These are phyloP conservation scores for Leuciscus idus DNA, from an alignment of 2,113 vertebrate species.

Conservation along the genomic window DNA sequence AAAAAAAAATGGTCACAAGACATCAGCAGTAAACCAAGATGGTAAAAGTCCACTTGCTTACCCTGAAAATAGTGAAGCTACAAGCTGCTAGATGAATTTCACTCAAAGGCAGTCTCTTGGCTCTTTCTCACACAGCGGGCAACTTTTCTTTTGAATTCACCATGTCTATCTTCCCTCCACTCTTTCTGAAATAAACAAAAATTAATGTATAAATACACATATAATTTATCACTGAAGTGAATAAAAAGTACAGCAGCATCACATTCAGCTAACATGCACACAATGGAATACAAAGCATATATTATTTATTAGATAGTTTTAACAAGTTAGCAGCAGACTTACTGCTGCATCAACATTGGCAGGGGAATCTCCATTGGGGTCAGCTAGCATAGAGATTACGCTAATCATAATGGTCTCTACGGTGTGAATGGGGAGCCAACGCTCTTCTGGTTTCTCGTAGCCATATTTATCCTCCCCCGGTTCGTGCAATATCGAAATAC, in stretches of 20 bases:
- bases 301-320: neutral
- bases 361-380: slow-evolving; percentile 98
- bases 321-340: slow-evolving; percentile 65
- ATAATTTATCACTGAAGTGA: neutral
- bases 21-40: slow-evolving; percentile 22
- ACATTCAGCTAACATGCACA: neutral
- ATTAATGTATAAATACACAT: neutral
- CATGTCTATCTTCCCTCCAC: slow-evolving; percentile 98
- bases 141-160: slow-evolving; percentile 99
- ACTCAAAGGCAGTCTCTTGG: slow-evolving; percentile 99
- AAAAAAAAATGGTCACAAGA: slow-evolving; percentile 27
- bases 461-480: slow-evolving; percentile 99
- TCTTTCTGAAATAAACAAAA: slow-evolving; percentile 85
- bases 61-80: slow-evolving; percentile 96
- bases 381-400: slow-evolving; percentile 99
- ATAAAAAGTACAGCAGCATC: neutral
- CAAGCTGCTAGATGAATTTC: slow-evolving; percentile 87
- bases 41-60: slow-evolving; percentile 72
- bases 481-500: slow-evolving; percentile 99
- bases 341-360: slow-evolving; percentile 98
- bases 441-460: slow-evolving; percentile 98
- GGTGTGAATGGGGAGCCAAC: slow-evolving; percentile 98
- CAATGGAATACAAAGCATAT: neutral
- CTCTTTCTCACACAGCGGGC: slow-evolving; percentile 99
- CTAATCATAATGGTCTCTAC: slow-evolving; percentile 99